Evolutionary conservation across 2,113 vertebrate species (phyloP).

Genomic region (Paradoxurus hermaphroditus): DNA sequence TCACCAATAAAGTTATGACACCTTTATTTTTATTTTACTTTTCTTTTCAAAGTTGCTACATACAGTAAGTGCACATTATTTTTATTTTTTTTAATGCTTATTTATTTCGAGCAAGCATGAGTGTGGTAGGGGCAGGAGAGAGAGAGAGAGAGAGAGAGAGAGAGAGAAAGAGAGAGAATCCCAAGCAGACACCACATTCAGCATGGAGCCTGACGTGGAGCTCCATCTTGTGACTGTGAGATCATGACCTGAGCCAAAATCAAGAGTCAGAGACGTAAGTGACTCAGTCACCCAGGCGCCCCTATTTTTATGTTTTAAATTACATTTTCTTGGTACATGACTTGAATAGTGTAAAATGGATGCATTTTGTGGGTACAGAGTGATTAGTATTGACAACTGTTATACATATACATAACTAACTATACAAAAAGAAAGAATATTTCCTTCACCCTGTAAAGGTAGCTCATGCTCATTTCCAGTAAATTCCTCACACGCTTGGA

Average conservation of each 20-base stretch:
- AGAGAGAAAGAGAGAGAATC: too few species aligned
- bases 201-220: too few species aligned
- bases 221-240: too few species aligned
- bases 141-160: too few species aligned
- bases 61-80: neutral
- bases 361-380: neutral
- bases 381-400: neutral
- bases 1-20: neutral
- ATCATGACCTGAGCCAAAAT: too few species aligned
- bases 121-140: too few species aligned
- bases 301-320: neutral
- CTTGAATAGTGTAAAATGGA: neutral
- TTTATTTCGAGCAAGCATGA: too few species aligned
- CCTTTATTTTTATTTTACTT: neutral
- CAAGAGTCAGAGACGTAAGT: too few species aligned
- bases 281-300: too few species aligned
- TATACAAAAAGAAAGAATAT: neutral
- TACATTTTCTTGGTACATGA: neutral
- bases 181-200: too few species aligned
- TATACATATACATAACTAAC: neutral
- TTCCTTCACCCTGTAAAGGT: neutral
- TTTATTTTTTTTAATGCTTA: too few species aligned
- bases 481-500: neutral
- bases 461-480: neutral
- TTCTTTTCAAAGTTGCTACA: neutral